Base-by-base conservation (phyloP, 23 tunicate species). In the Trididemnum nubilum region DNA sequence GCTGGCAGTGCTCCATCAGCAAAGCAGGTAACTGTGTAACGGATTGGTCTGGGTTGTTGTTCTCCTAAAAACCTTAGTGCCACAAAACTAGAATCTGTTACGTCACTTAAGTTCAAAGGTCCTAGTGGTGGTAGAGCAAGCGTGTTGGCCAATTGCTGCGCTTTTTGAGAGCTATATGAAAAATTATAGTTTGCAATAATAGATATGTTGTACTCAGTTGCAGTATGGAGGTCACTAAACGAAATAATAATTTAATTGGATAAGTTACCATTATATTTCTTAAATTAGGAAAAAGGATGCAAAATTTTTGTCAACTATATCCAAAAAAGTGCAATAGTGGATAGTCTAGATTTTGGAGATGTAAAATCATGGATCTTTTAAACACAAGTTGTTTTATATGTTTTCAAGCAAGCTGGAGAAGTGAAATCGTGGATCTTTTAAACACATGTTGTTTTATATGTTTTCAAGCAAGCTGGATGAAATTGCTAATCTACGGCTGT, bases 71-170 rank as follows among this genome's bases (percentile, higher is more conserved):
- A 36, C 95, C 95, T 83, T 1, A 65, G 81, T 4, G 65, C 88
- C 26, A 84, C 59, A 32, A 89, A 83, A 12, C 83, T 40, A 29
- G 75, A 38, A 22, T 83, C 95, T 7, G 87, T 78, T 38, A 89
- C 81, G 74, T 89, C 52, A 50, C 76, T 78, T 38, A 84, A 84
- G 33, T 64, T 52, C 34, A 84, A 2, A 1, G 95, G 88, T 1
- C 95, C 95, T 2, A 81, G 82, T 3, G 95, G 88, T 0, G 95
- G 88, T 22, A 79, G 39, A 29, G 76, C 66, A 38, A 81, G 83
- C 21, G 85, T 73, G 1, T 85, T 81, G 0, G 61, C 81, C 1
- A 72, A 29, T 2, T 61, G 36, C 25, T 71, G 69, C n/a, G 81
- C 35, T 24, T 31, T 64, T 0, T 33, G 18, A 1, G 81, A 66